These are phyloP conservation scores for Lingula anatina DNA, from an alignment of 2,888 invertebrate genomes.

Conservation along the genomic window DNA sequence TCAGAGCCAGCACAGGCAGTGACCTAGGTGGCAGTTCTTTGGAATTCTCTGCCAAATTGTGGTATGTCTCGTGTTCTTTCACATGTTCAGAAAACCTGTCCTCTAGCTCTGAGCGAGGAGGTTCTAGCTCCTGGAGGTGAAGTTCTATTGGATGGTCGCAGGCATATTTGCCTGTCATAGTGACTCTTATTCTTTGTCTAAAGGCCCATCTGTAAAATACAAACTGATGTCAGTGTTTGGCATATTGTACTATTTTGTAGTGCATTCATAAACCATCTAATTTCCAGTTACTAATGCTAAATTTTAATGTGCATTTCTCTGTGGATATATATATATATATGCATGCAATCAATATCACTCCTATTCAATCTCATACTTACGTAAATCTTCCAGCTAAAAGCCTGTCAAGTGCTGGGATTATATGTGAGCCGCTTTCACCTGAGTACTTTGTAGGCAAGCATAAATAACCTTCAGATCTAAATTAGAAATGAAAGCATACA, in stretches of 20 bases:
- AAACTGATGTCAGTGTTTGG: too few species aligned
- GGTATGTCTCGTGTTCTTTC: conserved; percentile 24
- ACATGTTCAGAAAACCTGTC: conserved; percentile 54
- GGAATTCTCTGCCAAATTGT: conserved; percentile 5
- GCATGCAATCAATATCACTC: too few species aligned
- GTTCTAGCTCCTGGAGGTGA: conserved; percentile 62
- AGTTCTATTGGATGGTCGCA: conserved; percentile 67
- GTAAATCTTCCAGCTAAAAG: conserved; percentile 61
- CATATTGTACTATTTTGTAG: too few species aligned
- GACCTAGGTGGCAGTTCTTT: conserved; percentile 44
- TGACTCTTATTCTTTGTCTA: conserved; percentile 83
- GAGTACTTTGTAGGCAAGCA: conserved; percentile 85
- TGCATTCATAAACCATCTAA: too few species aligned
- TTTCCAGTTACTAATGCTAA: too few species aligned
- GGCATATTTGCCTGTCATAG: conserved; percentile 66
- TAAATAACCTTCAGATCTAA: conserved; percentile 84
- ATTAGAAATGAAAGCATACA: conserved; percentile 13
- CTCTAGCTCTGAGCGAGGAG: conserved; percentile 49
- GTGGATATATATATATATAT: too few species aligned
- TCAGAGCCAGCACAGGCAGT: conserved; percentile 87
- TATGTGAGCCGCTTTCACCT: conserved; percentile 62
- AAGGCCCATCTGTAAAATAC: conserved; percentile 68
- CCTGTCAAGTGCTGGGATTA: conserved; percentile 71
- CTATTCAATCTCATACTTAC: too few species aligned
- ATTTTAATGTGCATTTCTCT: too few species aligned